Conservation (phyloP, 1,140 invertebrate species). For the Hycleus phaleratus region DNA sequence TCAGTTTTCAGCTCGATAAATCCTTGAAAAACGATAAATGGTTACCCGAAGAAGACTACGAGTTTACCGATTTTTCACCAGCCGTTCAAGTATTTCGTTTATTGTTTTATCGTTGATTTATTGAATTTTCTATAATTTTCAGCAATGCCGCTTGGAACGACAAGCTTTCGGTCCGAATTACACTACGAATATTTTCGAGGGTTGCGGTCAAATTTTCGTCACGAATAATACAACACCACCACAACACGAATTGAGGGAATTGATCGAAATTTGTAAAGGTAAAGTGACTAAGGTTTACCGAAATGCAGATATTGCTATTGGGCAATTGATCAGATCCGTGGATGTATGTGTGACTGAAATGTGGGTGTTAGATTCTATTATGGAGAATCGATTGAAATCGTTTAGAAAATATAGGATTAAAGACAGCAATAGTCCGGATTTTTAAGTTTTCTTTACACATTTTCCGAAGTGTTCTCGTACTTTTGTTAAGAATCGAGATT, state of each 20-base stretch:
- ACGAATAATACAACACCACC: constrained; percentile 35
- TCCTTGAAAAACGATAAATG: constrained; percentile 44
- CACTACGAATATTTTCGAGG: constrained; percentile 43
- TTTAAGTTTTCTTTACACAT: background rate
- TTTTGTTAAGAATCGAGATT: too few species aligned
- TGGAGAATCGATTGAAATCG: constrained; percentile 24
- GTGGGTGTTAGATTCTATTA: constrained; percentile 45
- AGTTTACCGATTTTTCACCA: constrained; percentile 44
- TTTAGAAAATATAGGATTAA: constrained; percentile 22
- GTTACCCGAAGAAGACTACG: constrained; percentile 47
- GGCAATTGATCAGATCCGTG: constrained; percentile 33
- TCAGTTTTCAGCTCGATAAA: constrained; percentile 35
- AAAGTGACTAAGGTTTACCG: constrained; percentile 36
- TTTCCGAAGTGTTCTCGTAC: too few species aligned
- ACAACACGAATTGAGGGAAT: constrained; percentile 42
- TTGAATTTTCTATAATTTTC: constrained; percentile 18
- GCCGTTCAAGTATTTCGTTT: constrained; percentile 41
- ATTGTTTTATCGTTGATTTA: constrained; percentile 11
- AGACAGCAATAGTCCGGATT: background rate
- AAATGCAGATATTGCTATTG: constrained; percentile 44
- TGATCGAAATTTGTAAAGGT: constrained; percentile 44
- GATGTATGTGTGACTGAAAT: constrained; percentile 40
- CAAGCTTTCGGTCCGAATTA: constrained; percentile 45
- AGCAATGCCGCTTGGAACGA: constrained; percentile 44
- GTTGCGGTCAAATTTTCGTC: constrained; percentile 44